These are phyloP conservation scores for Tanypteryx hageni DNA, from an alignment of 2,888 invertebrate genomes.

Conservation along the genomic window DNA sequence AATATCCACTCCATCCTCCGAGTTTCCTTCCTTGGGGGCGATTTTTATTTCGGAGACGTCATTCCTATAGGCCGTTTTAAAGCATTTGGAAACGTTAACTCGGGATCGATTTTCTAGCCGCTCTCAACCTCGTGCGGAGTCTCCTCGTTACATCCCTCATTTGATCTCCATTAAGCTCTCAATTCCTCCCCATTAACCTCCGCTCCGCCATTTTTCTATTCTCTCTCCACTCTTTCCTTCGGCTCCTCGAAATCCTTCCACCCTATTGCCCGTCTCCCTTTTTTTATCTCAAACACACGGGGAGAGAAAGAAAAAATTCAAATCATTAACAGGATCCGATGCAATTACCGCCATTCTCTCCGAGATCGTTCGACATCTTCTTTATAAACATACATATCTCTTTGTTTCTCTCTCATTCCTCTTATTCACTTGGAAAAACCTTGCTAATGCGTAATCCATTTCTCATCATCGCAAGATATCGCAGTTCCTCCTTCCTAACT, in stretches of 20 bases:
- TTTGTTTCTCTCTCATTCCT: background rate
- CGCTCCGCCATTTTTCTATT: background rate
- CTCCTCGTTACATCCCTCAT: background rate
- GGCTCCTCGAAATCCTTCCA: no score
- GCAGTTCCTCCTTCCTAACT: background rate
- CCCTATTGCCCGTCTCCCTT: no score
- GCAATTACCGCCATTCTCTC: background rate
- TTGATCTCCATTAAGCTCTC: constrained; percentile 7
- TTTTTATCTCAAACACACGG: background rate
- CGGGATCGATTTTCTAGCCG: background rate
- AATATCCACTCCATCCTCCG: no score
- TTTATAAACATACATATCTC: no score
- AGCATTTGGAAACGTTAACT: background rate
- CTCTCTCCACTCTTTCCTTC: background rate
- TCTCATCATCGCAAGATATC: background rate
- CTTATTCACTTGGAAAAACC: background rate
- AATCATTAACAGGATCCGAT: background rate
- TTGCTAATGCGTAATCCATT: background rate
- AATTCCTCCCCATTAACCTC: constrained; percentile 3
- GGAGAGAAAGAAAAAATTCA: background rate
- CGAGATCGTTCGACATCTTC: background rate
- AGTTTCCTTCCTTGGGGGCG: no score
- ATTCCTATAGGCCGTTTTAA: no score
- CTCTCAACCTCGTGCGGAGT: background rate
- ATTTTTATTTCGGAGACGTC: no score